Evolutionary conservation across 2,888 invertebrate genomes (phyloP).

Genomic region (Bombylius discolor): DNA sequence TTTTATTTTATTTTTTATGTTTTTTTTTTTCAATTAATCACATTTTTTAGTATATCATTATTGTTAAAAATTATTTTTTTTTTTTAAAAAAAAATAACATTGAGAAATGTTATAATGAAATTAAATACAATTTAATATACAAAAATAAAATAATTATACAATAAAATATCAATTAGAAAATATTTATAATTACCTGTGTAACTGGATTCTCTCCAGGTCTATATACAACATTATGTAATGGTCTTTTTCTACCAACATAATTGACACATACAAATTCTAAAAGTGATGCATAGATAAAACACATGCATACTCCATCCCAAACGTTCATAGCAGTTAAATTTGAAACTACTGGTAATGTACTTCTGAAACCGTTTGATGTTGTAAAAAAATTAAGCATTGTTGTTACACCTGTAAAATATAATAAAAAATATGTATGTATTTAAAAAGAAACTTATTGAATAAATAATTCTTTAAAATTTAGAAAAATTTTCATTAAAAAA

Average conservation of each 20-base stretch:
- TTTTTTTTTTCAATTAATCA: too few relatives aligned
- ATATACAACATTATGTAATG: slow-evolving; percentile 79
- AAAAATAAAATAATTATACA: too few relatives aligned
- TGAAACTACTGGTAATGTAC: slow-evolving; percentile 84
- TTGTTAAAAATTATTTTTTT: too few relatives aligned
- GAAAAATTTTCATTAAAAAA: too few relatives aligned
- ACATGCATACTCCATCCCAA: slow-evolving; percentile 95
- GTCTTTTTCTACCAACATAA: slow-evolving; percentile 83
- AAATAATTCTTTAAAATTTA: background rate
- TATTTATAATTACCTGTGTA: slow-evolving; percentile 57
- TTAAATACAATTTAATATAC: too few relatives aligned
- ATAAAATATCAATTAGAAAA: too few relatives aligned
- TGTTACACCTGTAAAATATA: slow-evolving; percentile 61
- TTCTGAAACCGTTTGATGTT: slow-evolving; percentile 83
- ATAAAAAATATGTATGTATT: background rate
- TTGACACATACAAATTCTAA: slow-evolving; percentile 92
- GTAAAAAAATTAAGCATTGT: slow-evolving; percentile 98
- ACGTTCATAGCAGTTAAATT: slow-evolving; percentile 93
- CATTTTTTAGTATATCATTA: too few relatives aligned
- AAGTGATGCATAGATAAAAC: slow-evolving; percentile 89
- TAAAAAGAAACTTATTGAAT: background rate
- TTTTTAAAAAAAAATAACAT: too few relatives aligned
- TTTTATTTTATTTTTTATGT: too few relatives aligned
- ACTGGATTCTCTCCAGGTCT: slow-evolving; percentile 82
- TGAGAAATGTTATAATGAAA: too few relatives aligned